Evolutionary conservation across 2,113 vertebrate genomes (phyloP), one percentile per base, ranked within the genome.

Genomic region (Ivindomyrus marchei): DNA sequence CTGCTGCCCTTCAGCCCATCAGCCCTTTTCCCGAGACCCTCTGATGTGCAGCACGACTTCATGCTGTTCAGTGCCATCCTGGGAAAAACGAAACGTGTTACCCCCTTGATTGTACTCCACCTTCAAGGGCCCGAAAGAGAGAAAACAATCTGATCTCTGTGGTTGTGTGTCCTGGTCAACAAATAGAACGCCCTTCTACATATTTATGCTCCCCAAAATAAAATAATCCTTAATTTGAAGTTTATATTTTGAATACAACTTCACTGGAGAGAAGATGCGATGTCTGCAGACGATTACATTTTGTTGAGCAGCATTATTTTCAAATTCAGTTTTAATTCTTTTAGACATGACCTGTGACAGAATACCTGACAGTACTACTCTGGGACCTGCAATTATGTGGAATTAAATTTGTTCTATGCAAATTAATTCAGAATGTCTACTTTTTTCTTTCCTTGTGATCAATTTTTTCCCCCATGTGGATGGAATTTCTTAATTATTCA

Each of bases 61-160:
- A 95, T 96, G 96, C 95, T 97, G 97, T 97, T 97, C 97, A 98
- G 97, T 97, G 97, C 96, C 96, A 95, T 96, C 94, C 94, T 96
- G 94, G 94, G 89, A 89, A 62, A 19, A 85, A 46, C 39, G 3
- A 50, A 92, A 90, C 39, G 36, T 92, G 94, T 96, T 95, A 94
- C 90, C 96, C 94, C 94, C 80, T 94, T 93, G 39, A 58, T 66
- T 87, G 39, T 56, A 7, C 91, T 45, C 50, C 0, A 27, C 66
- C 83, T 62, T 85, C 70, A 49, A 87, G 89, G 42, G 90, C 90
- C 89, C 52, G 88, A 90, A 56, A 89, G 50, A 58, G 53, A 88
- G 87, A 88, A 36, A 85, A 36, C 50, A 39, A 5, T 47, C 31
- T 53, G 45, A 74, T 90, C 42, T 39, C 42, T 39, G 31, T 87